Conservation (phyloP, 2,113 vertebrate species). For the Odobenus rosmarus region DNA sequence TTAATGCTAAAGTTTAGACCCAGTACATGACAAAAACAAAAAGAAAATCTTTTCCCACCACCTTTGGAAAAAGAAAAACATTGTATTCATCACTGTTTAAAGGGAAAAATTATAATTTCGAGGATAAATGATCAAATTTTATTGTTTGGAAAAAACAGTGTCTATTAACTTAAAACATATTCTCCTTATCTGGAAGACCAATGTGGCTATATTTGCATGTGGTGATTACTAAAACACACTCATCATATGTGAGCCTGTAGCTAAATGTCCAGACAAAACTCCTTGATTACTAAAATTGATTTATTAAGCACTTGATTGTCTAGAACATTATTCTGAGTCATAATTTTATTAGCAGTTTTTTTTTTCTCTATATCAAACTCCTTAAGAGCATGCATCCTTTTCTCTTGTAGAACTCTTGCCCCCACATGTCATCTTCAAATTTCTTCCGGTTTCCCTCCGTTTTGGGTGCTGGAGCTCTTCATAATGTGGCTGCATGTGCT, state of each 20-base stretch:
- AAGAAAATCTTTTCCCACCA: not conserved
- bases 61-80: not conserved
- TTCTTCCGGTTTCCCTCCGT: not conserved
- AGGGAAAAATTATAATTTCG: not conserved
- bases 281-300: not conserved
- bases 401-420: not conserved
- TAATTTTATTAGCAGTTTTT: not conserved
- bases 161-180: not conserved
- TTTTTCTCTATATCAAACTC: not conserved
- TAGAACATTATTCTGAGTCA: not conserved
- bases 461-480: not conserved
- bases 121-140: not conserved
- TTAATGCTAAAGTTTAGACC: not conserved
- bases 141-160: not conserved
- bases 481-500: not conserved
- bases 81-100: not conserved
- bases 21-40: not conserved
- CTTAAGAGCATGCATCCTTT: not conserved
- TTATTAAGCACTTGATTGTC: not conserved
- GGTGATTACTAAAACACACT: not conserved
- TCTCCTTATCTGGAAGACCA: not conserved
- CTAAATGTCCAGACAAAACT: not conserved
- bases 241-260: not conserved
- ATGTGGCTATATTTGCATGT: not conserved
- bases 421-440: not conserved